Conservation (phyloP, 2,113 vertebrate species). For the Holacanthus passer region DNA sequence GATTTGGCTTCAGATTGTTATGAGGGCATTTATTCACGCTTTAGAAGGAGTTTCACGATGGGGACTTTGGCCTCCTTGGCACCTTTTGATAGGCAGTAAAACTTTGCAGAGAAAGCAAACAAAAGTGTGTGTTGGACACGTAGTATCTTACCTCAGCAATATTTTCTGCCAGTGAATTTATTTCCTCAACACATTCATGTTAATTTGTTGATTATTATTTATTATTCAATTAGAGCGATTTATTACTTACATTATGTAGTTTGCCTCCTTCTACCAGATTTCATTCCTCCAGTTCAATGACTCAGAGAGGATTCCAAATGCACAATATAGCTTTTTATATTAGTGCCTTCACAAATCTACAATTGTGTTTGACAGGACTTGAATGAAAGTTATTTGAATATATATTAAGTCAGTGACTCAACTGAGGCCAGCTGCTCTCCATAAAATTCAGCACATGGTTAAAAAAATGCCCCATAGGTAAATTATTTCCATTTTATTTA, state of each 20-base stretch:
- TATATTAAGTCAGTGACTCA: slow-evolving; percentile 40
- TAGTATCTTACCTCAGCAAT: slow-evolving; percentile 13
- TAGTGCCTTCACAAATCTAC: slow-evolving; percentile 22
- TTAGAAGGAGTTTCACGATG: slow-evolving; percentile 17
- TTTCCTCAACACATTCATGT: slow-evolving; percentile 16
- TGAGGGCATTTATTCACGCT: slow-evolving; percentile 11
- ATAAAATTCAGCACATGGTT: neutral
- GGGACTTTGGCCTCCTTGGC: slow-evolving; percentile 22
- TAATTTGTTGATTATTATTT: slow-evolving; percentile 39
- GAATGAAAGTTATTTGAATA: slow-evolving; percentile 48
- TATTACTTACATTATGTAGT: slow-evolving; percentile 17
- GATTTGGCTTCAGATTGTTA: slow-evolving; percentile 21
- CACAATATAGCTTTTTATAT: slow-evolving; percentile 11
- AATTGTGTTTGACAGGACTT: slow-evolving; percentile 33
- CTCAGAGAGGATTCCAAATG: slow-evolving; percentile 20
- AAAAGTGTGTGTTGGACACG: slow-evolving; percentile 6
- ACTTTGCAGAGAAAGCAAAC: slow-evolving; percentile 20
- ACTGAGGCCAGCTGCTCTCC: neutral
- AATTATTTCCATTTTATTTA: neutral
- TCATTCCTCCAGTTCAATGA: neutral
- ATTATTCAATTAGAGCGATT: slow-evolving; percentile 31
- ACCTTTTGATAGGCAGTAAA: slow-evolving; percentile 20
- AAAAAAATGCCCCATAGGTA: neutral
- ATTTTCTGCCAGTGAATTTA: slow-evolving; percentile 1
- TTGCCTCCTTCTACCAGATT: slow-evolving; percentile 14